Base-by-base conservation (phyloP, 1,140 invertebrate species). In the Drosophila grimshawi region DNA sequence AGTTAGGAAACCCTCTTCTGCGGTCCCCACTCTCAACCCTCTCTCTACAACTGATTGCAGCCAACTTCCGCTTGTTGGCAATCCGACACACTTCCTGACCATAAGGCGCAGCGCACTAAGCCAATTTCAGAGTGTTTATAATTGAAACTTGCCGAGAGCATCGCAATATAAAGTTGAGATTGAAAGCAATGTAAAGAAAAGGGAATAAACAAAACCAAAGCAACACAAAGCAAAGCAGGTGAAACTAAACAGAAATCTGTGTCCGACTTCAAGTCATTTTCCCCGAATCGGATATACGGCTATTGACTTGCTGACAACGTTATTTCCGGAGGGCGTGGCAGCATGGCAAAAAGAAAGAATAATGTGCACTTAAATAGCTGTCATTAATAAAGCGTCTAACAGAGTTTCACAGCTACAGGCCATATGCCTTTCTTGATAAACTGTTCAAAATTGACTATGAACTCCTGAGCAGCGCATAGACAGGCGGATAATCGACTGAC, bases 91-190 rank as follows among this genome's bases (percentile, higher is more conserved):
- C 81, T 81, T 86, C 49, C 62, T 53, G 53, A 48, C 65, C 77
- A 68, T 81, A 78, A 75, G 78, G 69, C 63, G 57, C 52, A 85
- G 65, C 62, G 48, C 51, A 53, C 53, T 78, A 71, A 75, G 73
- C 81, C 81, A 80, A 78, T 78, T 79, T 64, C 63, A 74, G 66
- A 80, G 74, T 85, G 78, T 78, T 81, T 86, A 77, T 86, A 85
- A 85, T 85, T 85, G 81, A 85, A 78, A 74, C 48, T 69, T 29
- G 41, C 68, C 55, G 29, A 51, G 27, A 27, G 68, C 30, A 46
- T 30, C 56, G n/a, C 65, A 49, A n/a, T 27, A 49, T 37, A 55
- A 11, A 37, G 33, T 6, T 10, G 11, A 27, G 32, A 35, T n/a
- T 41, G 5, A 43, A 29, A 68, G 33, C 8, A 30, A 37, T 8